Evolutionary conservation across 92 coral and sea anemone genomes (phyloP).

Genomic region (Palythoa heliodiscus): DNA sequence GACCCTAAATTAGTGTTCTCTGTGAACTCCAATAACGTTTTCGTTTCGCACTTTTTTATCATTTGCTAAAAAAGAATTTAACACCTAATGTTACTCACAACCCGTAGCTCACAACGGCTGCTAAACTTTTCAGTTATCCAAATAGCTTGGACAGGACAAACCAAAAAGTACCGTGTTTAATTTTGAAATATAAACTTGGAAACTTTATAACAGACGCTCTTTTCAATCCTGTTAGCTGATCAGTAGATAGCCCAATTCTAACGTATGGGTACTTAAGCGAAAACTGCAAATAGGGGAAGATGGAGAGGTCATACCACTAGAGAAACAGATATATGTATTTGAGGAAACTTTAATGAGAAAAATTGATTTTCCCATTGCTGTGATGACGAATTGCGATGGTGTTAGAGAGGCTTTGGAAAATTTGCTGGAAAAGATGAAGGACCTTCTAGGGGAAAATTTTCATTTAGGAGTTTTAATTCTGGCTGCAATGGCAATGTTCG

Average conservation of each 20-base stretch:
- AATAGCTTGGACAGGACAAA: too few species aligned
- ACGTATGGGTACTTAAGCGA: neutral
- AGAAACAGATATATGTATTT: too few species aligned
- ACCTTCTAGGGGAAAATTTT: conserved; percentile 32
- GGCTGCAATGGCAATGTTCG: conserved; percentile 37
- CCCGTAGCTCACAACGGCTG: too few species aligned
- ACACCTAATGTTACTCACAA: too few species aligned
- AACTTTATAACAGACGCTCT: neutral
- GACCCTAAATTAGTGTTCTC: too few species aligned
- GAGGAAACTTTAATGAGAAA: neutral
- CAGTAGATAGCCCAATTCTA: neutral
- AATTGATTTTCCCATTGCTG: neutral
- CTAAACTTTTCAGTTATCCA: too few species aligned
- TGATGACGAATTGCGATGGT: neutral
- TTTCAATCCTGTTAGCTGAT: neutral
- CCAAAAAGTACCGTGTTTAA: too few species aligned
- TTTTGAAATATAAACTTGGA: neutral
- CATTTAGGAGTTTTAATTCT: conserved; percentile 2
- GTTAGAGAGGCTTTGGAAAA: neutral
- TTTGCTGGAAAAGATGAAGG: conserved; percentile 3
- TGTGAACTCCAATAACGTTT: too few species aligned
- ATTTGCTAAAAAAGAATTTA: too few species aligned
- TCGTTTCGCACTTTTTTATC: too few species aligned
- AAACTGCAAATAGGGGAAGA: neutral
- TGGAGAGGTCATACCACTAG: neutral